Percentiles rank a stretch among this genome's conserved stretches.
Evolutionary conservation across 2,113 vertebrate genomes (phyloP).

Genomic region (Podocnemis expansa): DNA sequence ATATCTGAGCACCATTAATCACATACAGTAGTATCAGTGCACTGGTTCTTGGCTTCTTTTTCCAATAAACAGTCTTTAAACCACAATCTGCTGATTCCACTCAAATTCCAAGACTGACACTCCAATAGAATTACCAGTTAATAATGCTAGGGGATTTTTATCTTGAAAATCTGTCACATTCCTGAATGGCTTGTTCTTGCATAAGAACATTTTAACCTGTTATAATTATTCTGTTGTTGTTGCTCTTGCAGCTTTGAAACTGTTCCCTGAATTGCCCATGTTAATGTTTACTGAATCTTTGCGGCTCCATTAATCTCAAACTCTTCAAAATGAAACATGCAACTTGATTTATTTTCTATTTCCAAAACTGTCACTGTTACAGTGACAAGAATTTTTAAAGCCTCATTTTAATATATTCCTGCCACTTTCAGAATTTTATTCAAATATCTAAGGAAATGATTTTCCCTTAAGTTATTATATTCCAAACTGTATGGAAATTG

Average conservation of each 20-base stretch:
- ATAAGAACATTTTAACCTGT: background rate
- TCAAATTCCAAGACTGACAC: background rate
- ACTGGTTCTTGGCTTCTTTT: background rate
- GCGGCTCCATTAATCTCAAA: background rate
- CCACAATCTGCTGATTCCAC: background rate
- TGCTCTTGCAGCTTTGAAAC: background rate
- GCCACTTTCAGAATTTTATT: background rate
- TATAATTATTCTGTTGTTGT: background rate
- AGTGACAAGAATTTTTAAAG: background rate
- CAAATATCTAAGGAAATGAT: background rate
- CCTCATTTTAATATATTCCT: background rate
- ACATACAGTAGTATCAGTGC: too few relatives aligned
- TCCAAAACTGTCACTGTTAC: background rate
- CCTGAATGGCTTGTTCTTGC: background rate
- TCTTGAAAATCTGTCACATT: background rate
- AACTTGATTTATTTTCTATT: background rate
- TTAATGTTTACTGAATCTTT: background rate
- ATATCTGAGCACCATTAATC: background rate
- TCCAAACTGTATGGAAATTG: accelerated
- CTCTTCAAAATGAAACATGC: background rate
- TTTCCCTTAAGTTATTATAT: background rate
- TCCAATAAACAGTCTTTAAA: background rate
- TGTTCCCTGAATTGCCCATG: background rate
- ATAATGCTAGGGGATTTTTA: background rate
- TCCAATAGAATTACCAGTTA: background rate